A percentile compares a stretch with the other conserved stretches of the same genome.
phyloP scores from a whole-genome alignment of 2,797 vertebrate species.

The Anolis apletophallus region DNA sequence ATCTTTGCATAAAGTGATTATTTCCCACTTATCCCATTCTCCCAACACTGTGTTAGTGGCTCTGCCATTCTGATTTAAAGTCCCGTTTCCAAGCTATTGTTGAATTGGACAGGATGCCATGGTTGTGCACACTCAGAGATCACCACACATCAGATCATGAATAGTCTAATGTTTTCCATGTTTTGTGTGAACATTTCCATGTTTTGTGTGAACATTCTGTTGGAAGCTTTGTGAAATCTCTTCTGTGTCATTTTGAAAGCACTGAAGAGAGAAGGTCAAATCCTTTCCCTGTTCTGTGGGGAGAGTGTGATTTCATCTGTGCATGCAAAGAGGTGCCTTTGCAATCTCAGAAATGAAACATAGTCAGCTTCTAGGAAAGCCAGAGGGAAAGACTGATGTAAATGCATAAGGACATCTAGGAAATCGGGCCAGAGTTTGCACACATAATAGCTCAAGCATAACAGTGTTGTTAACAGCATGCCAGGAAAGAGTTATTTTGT shows the following conservation, averaged over 20 bases:
- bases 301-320: neutral
- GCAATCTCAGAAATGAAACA: neutral
- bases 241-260: constrained; percentile 1
- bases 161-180: neutral
- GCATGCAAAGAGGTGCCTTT: neutral
- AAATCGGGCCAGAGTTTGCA: neutral
- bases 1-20: neutral
- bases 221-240: neutral
- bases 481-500: neutral
- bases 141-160: neutral
- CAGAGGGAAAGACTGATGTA: neutral
- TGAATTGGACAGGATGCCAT: neutral
- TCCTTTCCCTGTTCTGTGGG: neutral
- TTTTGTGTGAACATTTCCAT: neutral
- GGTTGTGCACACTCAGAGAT: neutral
- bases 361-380: constrained; percentile 3
- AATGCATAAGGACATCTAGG: neutral
- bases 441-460: neutral
- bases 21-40: neutral
- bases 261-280: constrained; percentile 4
- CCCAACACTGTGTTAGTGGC: neutral
- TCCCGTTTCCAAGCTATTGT: neutral
- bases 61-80: neutral
- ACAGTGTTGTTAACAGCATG: neutral
- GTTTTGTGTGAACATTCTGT: neutral